Evolutionary conservation across 2,888 invertebrate genomes (phyloP), one percentile per base, ranked within the genome.

Genomic region (Chalcosyrphus nemorum): DNA sequence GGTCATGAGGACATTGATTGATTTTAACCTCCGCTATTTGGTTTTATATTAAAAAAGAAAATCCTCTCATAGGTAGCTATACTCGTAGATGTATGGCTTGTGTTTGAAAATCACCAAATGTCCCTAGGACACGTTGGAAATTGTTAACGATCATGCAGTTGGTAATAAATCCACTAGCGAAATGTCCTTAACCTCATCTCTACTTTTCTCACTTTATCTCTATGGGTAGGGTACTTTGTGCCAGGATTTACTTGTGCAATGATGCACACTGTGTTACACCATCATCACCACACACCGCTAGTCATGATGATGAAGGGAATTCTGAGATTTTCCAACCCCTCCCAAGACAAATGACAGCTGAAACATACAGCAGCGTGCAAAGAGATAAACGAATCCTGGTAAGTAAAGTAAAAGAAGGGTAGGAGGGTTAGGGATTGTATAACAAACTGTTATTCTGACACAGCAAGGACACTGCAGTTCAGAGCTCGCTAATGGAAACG

Each of bases 1-100:
- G 59, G 77, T 63, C 57, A 70, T 59, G 43, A 43, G 61, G 72
- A 82, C 72, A 72, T 74, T 78, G 78, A 82, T 82, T 82, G 82
- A 82, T 74, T 74, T 54, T 54, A 82, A 78, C 78, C 78, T 78
- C 78, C 54, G 74, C 45, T 66, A 15, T 41, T 65, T 27, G 45
- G 21, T 57, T 45, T 38, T 56, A 1, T 35, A 13, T 19, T 54
- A 13, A 38, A n/a, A n/a, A n/a, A 13, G 38, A 38, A 24, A 50
- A 13, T 21, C 15, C 1, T 27, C n/a, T 2, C 11, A 61, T 13
- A 5, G 2, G n/a, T 13, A 24, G 4, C n/a, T 24, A 24, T 24
- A 24, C 24, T 4, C 4, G 24, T 24, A 24, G n/a, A n/a, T n/a
- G n/a, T n/a, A n/a, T 6, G 1, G 11, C 15, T 41, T 47, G 13